These are phyloP conservation scores for Corythoichthys intestinalis DNA, from an alignment of 2,113 vertebrate species.

Conservation along the genomic window DNA sequence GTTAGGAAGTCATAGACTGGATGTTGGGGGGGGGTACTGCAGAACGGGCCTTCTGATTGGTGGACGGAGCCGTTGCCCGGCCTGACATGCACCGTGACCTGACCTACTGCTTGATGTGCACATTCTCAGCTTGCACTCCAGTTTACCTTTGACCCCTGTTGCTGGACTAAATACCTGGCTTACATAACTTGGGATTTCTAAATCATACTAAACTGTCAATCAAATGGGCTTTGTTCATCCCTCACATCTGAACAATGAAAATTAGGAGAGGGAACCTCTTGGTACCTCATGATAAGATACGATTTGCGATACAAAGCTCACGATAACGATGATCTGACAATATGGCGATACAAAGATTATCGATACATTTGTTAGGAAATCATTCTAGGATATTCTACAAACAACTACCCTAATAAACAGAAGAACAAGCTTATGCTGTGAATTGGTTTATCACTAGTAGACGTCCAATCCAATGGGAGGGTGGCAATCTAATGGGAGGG, in stretches of 20 bases:
- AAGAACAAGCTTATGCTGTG: too few relatives aligned
- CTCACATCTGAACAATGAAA: constrained; percentile 48
- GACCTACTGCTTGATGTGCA: constrained; percentile 21
- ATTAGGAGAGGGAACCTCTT: neutral
- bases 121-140: constrained; percentile 43
- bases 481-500: too few relatives aligned
- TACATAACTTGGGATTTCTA: constrained; percentile 54
- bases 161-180: constrained; percentile 67
- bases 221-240: constrained; percentile 47
- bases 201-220: constrained; percentile 26
- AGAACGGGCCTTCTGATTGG: constrained; percentile 44
- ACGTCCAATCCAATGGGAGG: too few relatives aligned
- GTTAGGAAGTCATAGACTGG: constrained; percentile 34
- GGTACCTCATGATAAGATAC: too few relatives aligned
- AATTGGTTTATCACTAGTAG: too few relatives aligned
- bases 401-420: too few relatives aligned
- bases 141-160: constrained; percentile 52
- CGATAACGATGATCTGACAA: too few relatives aligned
- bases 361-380: too few relatives aligned
- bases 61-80: constrained; percentile 32
- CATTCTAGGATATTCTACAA: too few relatives aligned
- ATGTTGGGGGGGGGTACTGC: constrained; percentile 10
- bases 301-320: too few relatives aligned
- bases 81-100: constrained; percentile 39
- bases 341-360: too few relatives aligned